A percentile compares a stretch with the other conserved stretches of the same genome.
phyloP scores from a whole-genome alignment of 1,140 invertebrate species.

The Calosoma granatense region DNA sequence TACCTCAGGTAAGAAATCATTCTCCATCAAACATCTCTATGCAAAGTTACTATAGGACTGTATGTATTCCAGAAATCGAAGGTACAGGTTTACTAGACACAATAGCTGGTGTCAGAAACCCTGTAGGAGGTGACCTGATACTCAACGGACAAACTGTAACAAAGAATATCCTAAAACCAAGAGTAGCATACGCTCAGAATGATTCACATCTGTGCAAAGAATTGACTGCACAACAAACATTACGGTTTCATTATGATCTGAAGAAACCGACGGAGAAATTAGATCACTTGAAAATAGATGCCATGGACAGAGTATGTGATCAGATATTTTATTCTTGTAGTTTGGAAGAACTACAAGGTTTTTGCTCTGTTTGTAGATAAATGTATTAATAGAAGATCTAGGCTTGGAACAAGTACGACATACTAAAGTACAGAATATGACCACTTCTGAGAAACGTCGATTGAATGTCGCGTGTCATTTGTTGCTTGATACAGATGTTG shows the following conservation, averaged over 20 bases:
- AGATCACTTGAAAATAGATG: slow-evolving; percentile 46
- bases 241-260: slow-evolving; percentile 68
- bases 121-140: slow-evolving; percentile 67
- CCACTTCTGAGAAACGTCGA: slow-evolving; percentile 73
- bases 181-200: slow-evolving; percentile 52
- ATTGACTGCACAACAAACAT: slow-evolving; percentile 71
- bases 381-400: slow-evolving; percentile 78
- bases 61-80: slow-evolving; percentile 46
- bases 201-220: slow-evolving; percentile 48
- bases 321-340: too few relatives aligned
- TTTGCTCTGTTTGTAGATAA: slow-evolving; percentile 64
- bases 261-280: slow-evolving; percentile 46
- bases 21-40: not conserved
- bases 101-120: slow-evolving; percentile 58
- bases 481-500: slow-evolving; percentile 69
- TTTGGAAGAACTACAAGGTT: not conserved
- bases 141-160: slow-evolving; percentile 77
- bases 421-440: slow-evolving; percentile 67
- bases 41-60: not conserved
- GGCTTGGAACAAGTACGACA: slow-evolving; percentile 74
- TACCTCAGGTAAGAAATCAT: slow-evolving; percentile 44
- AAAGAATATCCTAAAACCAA: slow-evolving; percentile 52
- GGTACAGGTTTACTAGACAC: slow-evolving; percentile 74
- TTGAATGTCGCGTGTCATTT: slow-evolving; percentile 82
- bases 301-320: slow-evolving; percentile 49